Evolutionary conservation across 1,140 invertebrate genomes (phyloP).

Genomic region (Sarcophaga peregrina): DNA sequence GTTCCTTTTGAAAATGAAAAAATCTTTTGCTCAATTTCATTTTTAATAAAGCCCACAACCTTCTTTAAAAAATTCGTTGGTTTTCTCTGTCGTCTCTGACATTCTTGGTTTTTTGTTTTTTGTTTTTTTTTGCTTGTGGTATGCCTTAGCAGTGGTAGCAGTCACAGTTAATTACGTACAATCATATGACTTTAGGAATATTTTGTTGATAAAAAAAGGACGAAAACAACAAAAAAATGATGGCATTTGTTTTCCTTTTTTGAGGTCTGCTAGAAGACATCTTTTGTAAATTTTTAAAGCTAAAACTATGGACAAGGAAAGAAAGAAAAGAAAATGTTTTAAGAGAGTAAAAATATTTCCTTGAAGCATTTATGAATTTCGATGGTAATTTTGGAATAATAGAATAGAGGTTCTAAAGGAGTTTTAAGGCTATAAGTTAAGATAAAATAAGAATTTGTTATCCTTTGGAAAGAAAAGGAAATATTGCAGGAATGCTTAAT

Average conservation of each 20-base stretch:
- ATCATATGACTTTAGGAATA: not conserved
- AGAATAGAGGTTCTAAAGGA: not conserved
- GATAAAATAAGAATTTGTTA: too few relatives aligned
- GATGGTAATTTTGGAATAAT: not conserved
- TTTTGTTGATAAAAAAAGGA: not conserved
- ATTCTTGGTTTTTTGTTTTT: not conserved
- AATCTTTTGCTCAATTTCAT: too few relatives aligned
- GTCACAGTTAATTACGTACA: conserved; percentile 17
- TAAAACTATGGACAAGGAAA: not conserved
- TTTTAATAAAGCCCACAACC: too few relatives aligned
- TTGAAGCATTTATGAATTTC: not conserved
- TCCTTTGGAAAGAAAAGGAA: too few relatives aligned
- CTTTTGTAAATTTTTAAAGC: not conserved
- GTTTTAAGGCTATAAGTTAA: too few relatives aligned
- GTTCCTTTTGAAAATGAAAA: too few relatives aligned
- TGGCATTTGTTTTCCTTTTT: not conserved
- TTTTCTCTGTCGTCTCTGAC: not conserved
- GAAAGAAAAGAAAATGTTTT: not conserved
- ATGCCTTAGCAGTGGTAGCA: not conserved
- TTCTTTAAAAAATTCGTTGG: too few relatives aligned
- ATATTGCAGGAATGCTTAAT: too few relatives aligned
- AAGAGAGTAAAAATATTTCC: not conserved
- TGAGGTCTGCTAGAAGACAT: not conserved
- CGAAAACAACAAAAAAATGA: too few relatives aligned
- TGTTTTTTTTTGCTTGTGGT: not conserved